Evolutionary conservation across 2,888 invertebrate species (phyloP), one percentile per base, ranked within the genome.

Genomic region (Temnothorax unifasciatus): DNA sequence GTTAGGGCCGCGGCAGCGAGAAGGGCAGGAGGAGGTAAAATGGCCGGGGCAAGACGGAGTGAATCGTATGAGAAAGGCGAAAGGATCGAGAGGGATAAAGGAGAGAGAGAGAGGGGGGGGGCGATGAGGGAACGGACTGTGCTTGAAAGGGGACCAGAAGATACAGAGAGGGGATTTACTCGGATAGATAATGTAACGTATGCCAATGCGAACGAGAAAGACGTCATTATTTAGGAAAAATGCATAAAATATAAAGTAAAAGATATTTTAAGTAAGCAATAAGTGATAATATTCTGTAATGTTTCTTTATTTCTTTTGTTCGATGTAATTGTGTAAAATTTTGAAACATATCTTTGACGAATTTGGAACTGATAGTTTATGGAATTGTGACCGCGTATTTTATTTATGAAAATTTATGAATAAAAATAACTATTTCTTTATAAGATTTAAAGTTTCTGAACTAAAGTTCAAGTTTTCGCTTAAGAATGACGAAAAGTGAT

Each of bases 211-310:
- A 50, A 74, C 69, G 38, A 68, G 38, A 50, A 79, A 64, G 77
- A 68, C 81, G 76, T 87, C 84, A 87, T 85, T 81, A 84, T 54
- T 57, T 34, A 61, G 29, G 54, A 68, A 21, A 52, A 59, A 25
- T 54, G 47, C 38, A 6, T 63, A 11, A 21, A 21, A 38, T 34
- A 6, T 18, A 21, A 38, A 38, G 25, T 44, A 15, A 11, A 25
- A 11, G 11, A 11, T n/a, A 9, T 59, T 25, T 44, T 3, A 29
- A 29, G 3, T 41, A 29, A 44, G 6, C 13, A 57, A 44, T 41
- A 73, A 25, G 44, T 41, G 34, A 8, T n/a, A 21, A 15, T 21
- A 11, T 41, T n/a, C 9, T 4, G 18, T 2, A n/a, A 6, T 41
- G n/a, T 38, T 21, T 50, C 3, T 38, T 38, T 38, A 8, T 38